These are phyloP conservation scores for Platalea minor DNA, from an alignment of 2,797 vertebrate genomes.

Conservation along the genomic window DNA sequence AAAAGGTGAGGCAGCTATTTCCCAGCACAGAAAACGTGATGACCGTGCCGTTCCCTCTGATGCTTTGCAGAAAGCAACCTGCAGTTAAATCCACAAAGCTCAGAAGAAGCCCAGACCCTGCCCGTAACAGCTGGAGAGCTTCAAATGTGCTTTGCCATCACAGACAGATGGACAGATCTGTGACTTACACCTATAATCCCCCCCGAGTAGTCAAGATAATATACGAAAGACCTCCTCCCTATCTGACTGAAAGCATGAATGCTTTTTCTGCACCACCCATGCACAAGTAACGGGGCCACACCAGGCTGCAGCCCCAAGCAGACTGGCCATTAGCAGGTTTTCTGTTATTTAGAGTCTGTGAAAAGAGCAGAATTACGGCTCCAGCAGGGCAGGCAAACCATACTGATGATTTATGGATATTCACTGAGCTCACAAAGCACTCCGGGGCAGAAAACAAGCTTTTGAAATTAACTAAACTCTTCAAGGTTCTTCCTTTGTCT, in stretches of 20 bases:
- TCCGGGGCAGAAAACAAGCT: conserved; percentile 3
- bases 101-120: not conserved
- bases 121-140: not conserved
- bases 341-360: not conserved
- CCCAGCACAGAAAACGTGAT: not conserved
- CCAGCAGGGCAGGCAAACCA: not conserved
- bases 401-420: conserved; percentile 35
- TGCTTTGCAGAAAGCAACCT: not conserved
- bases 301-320: fast-evolving
- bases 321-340: not conserved
- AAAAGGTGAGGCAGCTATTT: not conserved
- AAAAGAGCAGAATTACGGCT: not conserved
- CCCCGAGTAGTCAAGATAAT: not conserved
- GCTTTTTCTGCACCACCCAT: not conserved
- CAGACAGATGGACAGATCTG: not conserved
- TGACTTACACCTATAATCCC: not conserved
- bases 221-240: not conserved
- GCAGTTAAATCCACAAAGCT: not conserved
- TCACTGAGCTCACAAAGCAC: not conserved
- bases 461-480: conserved; percentile 39
- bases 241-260: not conserved
- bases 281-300: not conserved
- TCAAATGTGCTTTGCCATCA: not conserved
- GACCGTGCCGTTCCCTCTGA: not conserved
- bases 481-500: conserved; percentile 8